Base-by-base conservation (phyloP, 2,797 vertebrate species). In the Tenualosa ilisha region DNA sequence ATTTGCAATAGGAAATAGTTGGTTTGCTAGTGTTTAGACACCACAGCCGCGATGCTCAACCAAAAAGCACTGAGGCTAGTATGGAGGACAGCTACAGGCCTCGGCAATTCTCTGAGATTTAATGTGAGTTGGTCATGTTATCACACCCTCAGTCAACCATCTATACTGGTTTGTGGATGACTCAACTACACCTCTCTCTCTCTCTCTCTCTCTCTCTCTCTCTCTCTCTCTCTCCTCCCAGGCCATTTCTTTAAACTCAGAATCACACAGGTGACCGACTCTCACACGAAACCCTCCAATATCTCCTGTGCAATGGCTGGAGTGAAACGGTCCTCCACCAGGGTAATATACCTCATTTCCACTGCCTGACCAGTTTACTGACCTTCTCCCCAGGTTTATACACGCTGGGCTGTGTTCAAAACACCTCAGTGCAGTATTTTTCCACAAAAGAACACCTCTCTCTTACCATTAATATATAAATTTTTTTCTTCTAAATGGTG, bases 201-300 rank as follows among this genome's bases (percentile, higher is more conserved):
- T 22, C 68, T 43, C 68, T 40, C 68, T 43, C 37, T 40, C 68
- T 17, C 68, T 20, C 15, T 17, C 68, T 43, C 68, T 22, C 68
- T 43, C 68, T 40, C 68, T 43, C 37, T 40, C 68, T 17, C 68
- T 20, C 15, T 17, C 68, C 15, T 72, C 26, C 26, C 11, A 31
- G 13, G 3, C 65, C 26, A 4, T 43, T 20, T 22, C 17, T 75
- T 20, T 43, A 6, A 75, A 20, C 68, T 75, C 37, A 37, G 31
- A 13, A 75, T 75, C 37, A 17, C 65, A 68, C 68, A 75, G 37
- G 40, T 75, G 37, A 17, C 68, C 37, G 6, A 37, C 15, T 20
- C 9, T 75, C 68, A 75, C 68, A 22, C 15, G 37, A 75, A 75
- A 43, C 37, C 37, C 68, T 75, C 68, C 68, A 75, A 75, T 75